A percentile compares a stretch with the other conserved stretches of the same genome.
phyloP scores from a whole-genome alignment of 2,888 invertebrate species.

The Agrochola lota region DNA sequence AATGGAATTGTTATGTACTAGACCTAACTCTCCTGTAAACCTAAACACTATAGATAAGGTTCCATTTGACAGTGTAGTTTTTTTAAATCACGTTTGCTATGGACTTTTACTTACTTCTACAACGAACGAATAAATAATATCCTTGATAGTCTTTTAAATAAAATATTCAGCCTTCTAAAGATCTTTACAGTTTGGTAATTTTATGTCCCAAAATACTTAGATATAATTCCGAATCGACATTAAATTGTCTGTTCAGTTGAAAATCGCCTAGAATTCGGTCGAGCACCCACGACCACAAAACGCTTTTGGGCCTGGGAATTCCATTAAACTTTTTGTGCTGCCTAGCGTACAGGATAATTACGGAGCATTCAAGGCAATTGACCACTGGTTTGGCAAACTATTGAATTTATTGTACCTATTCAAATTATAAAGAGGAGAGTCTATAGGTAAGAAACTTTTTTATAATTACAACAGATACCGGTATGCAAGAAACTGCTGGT shows the following conservation, averaged over 20 bases:
- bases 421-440: not conserved
- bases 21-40: not conserved
- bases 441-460: not conserved
- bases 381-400: slow-evolving; percentile 28
- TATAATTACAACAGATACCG: too few relatives aligned
- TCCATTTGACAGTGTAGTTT: not conserved
- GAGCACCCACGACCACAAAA: slow-evolving; percentile 56
- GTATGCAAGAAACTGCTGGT: not conserved
- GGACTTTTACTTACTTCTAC: not conserved
- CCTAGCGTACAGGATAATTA: slow-evolving; percentile 54
- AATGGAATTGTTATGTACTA: not conserved
- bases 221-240: slow-evolving; percentile 19
- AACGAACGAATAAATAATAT: slow-evolving; percentile 3
- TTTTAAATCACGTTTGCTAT: not conserved
- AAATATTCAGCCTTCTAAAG: not conserved
- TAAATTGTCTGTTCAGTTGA: slow-evolving; percentile 40
- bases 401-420: slow-evolving; percentile 1
- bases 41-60: too few relatives aligned
- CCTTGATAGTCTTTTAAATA: not conserved
- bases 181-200: not conserved
- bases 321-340: slow-evolving; percentile 62
- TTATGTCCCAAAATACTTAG: slow-evolving; percentile 18
- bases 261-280: slow-evolving; percentile 48
- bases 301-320: slow-evolving; percentile 50
- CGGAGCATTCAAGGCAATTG: slow-evolving; percentile 37